Percentiles rank a stretch among this genome's conserved stretches.
Conservation (phyloP, 2,113 vertebrate species). For the Anhinga anhinga region DNA sequence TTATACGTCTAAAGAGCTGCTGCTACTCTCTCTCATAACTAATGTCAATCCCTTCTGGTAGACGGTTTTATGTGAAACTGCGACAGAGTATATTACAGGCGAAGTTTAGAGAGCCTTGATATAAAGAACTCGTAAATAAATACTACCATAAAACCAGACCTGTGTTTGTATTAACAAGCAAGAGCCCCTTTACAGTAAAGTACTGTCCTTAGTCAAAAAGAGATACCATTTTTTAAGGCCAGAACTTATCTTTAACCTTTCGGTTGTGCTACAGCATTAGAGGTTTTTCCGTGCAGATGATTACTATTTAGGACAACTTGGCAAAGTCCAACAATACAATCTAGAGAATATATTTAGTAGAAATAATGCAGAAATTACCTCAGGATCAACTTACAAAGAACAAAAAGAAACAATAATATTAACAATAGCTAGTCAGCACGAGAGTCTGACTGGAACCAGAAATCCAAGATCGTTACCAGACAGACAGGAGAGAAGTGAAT, state of each 20-base stretch:
- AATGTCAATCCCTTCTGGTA: constrained; percentile 69
- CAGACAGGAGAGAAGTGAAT: not conserved
- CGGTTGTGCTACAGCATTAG: not conserved
- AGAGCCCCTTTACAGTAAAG: not conserved
- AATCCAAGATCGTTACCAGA: not conserved
- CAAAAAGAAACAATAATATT: not conserved
- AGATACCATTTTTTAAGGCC: not conserved
- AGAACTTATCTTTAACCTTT: not conserved
- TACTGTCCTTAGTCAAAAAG: not conserved
- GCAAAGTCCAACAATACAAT: not conserved
- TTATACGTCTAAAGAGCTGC: constrained; percentile 74
- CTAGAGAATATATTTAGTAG: not conserved
- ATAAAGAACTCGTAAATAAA: constrained; percentile 49
- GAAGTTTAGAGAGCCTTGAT: constrained; percentile 33
- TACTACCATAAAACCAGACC: constrained; percentile 1
- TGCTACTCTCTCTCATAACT: constrained; percentile 67
- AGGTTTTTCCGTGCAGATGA: not conserved
- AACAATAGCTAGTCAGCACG: not conserved
- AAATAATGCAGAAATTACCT: not conserved
- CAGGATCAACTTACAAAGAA: not conserved
- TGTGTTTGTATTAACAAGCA: constrained; percentile 47
- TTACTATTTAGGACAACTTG: accelerated
- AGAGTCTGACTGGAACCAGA: not conserved
- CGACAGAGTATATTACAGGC: constrained; percentile 38
- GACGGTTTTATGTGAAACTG: constrained; percentile 70